Percentiles rank a stretch among this genome's conserved stretches.
phyloP scores from a whole-genome alignment of 1,140 invertebrate species.

The Chironomus striatipennis region DNA sequence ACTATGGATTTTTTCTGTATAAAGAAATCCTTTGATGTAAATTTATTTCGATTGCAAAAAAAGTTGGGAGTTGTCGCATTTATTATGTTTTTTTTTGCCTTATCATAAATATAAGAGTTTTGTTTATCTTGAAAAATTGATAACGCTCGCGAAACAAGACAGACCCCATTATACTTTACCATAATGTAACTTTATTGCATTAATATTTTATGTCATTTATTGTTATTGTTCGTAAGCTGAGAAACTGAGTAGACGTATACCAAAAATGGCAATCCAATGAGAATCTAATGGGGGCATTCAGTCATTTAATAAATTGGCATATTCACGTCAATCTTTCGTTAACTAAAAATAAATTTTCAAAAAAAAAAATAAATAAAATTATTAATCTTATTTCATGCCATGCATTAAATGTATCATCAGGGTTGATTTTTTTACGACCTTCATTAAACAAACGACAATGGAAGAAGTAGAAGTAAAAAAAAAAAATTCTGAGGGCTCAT shows the following conservation, averaged over 20 bases:
- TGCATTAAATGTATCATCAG: too few species aligned
- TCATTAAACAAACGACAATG: too few species aligned
- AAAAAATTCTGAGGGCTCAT: neutral
- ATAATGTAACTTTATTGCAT: too few species aligned
- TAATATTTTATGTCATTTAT: too few species aligned
- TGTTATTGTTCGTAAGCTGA: too few species aligned
- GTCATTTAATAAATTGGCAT: conserved; percentile 1
- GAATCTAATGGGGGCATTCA: neutral
- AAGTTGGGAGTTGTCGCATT: neutral
- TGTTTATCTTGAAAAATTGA: neutral
- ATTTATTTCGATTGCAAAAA: neutral
- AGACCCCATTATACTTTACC: too few species aligned
- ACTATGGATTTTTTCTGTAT: neutral
- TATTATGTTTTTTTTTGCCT: neutral
- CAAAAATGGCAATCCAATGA: conserved; percentile 7
- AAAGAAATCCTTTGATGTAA: conserved; percentile 10
- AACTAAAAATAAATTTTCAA: neutral
- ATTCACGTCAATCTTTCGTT: neutral
- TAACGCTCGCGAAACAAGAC: neutral
- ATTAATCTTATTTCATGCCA: too few species aligned
- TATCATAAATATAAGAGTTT: neutral
- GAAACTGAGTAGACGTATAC: neutral
- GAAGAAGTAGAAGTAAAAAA: neutral
- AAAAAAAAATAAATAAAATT: neutral
- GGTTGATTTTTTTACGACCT: too few species aligned